A percentile compares a stretch with the other conserved stretches of the same genome.
These are phyloP conservation scores for Mastomys coucha DNA, from an alignment of 2,113 vertebrate genomes.

Conservation along the genomic window DNA sequence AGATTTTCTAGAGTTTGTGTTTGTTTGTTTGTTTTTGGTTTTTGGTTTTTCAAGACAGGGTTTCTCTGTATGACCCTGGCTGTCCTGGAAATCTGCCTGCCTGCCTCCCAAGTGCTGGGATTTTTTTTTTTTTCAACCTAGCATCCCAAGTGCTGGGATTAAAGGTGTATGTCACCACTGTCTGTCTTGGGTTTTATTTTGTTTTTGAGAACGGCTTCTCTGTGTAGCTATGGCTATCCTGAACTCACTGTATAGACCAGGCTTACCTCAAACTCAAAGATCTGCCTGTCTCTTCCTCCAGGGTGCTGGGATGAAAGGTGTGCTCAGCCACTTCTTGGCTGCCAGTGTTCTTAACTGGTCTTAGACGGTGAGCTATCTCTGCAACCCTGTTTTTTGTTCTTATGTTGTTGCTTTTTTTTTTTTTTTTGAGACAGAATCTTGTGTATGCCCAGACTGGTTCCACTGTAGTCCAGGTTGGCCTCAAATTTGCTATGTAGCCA, in stretches of 20 bases:
- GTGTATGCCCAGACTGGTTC: not conserved
- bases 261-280: not conserved
- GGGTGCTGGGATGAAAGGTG: not conserved
- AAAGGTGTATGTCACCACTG: no score
- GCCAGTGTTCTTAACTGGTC: not conserved
- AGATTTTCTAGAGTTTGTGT: not conserved
- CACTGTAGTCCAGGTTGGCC: not conserved
- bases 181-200: no score
- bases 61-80: not conserved
- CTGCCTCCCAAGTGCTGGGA: no score
- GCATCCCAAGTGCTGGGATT: no score
- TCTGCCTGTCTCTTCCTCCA: not conserved
- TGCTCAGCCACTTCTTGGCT: rapidly evolving
- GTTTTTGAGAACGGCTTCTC: no score
- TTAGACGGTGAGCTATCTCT: not conserved
- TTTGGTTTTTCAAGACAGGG: not conserved
- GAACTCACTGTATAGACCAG: not conserved
- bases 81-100: no score
- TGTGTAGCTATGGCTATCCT: not conserved
- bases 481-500: not conserved
- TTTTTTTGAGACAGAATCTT: not conserved
- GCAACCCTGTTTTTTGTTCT: not conserved
- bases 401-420: not conserved
- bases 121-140: no score
- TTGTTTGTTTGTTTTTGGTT: not conserved